Percentiles rank a stretch among this genome's conserved stretches.
These are phyloP conservation scores for Eidolon dupreanum DNA, from an alignment of 2,797 vertebrate genomes.

Conservation along the genomic window DNA sequence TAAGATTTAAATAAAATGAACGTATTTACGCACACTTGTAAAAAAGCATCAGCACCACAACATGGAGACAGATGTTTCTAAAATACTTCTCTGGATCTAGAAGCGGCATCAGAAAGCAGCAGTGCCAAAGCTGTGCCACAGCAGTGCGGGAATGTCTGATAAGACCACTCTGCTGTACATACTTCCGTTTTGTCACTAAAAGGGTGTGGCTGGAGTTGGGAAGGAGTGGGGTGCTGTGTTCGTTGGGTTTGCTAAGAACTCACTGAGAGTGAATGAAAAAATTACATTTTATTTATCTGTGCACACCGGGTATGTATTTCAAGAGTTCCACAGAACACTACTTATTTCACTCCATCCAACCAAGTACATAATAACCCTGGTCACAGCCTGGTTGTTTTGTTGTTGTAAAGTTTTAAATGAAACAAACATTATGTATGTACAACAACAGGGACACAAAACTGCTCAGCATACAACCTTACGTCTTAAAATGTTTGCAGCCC, in stretches of 20 bases:
- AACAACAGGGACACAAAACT: neutral
- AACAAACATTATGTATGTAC: neutral
- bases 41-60: neutral
- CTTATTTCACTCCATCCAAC: neutral
- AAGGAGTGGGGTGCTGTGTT: neutral
- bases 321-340: neutral
- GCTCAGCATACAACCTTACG: neutral
- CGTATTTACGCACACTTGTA: neutral
- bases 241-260: neutral
- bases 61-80: neutral
- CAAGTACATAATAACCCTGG: neutral
- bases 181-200: neutral
- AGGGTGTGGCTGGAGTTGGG: neutral
- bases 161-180: neutral
- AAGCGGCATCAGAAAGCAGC: neutral
- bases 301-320: neutral
- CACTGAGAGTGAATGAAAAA: neutral
- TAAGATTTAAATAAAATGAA: conserved; percentile 25
- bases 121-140: neutral
- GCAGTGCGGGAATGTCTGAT: neutral
- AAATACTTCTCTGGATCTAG: neutral
- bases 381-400: neutral
- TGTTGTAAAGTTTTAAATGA: conserved; percentile 9
- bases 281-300: neutral
- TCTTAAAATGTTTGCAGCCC: neutral